Base-by-base conservation (phyloP, 1,140 invertebrate species). In the Hesperophylax magnus region DNA sequence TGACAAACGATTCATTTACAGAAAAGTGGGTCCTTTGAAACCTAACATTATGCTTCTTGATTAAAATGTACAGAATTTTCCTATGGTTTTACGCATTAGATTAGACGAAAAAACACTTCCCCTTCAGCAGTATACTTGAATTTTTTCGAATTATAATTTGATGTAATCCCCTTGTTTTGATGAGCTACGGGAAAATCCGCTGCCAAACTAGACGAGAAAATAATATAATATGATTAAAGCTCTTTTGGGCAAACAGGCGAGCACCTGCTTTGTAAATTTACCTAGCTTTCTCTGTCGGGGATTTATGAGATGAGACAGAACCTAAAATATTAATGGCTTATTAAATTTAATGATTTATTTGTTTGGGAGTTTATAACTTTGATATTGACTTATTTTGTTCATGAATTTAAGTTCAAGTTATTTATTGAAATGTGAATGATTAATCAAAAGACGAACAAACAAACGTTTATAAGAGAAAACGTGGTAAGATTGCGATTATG, bases 81-180 rank as follows among this genome's bases (percentile, higher is more conserved):
- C 24, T 24, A 3, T 0, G 8, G 53, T 15, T 54, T 54, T 54
- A 14, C n/a, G n/a, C n/a, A n/a, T n/a, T n/a, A n/a, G 14, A 5
- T n/a, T 58, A 8, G 4, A 18, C 24, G 24, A 22, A 22, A n/a
- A 61, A 24, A 24, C 8, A 18, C 1, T 24, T 1, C 20, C 3
- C 58, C 0, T 61, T 6, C 24, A 22, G 18, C 17, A 20, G 18
- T 18, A 3, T 24, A 15, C 63, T 6, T 67, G 63, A 67, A 65
- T 1, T n/a, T 67, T 53, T 18, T 71, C 63, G 76, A 78, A 78
- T 56, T 18, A 69, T 71, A 53, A 71, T 52, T n/a, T 53, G 18
- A 22, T 39, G 18, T 71, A 71, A 71, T 71, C 67, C 39, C 14
- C 31, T 71, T 71, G 67, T 71, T 71, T 14, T 71, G 67, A 71